phyloP scores from a whole-genome alignment of 2,797 vertebrate species.

The Paedocypris micromegethes region DNA sequence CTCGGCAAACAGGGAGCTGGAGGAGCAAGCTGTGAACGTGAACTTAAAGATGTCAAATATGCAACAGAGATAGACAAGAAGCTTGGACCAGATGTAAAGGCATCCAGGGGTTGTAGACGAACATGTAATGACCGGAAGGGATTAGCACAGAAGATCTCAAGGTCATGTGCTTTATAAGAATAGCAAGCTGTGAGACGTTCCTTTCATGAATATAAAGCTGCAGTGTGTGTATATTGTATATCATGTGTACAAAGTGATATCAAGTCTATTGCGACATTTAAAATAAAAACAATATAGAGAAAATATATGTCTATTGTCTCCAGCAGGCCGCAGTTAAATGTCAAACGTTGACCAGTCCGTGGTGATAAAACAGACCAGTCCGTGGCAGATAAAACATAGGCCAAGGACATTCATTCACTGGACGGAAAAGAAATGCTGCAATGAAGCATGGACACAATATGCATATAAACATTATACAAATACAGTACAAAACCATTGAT shows the following conservation, averaged over 20 bases:
- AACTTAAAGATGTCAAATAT: conserved; percentile 33
- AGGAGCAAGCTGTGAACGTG: conserved; percentile 21
- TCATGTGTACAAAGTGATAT: neutral
- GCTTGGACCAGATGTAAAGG: conserved; percentile 16
- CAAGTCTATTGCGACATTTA: neutral
- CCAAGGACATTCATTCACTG: no score
- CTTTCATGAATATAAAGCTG: neutral
- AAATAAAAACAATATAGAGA: no score
- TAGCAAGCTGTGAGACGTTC: conserved; percentile 4
- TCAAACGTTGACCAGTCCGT: no score
- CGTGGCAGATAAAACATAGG: no score
- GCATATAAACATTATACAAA: no score
- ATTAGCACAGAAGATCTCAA: conserved; percentile 21
- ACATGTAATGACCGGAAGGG: conserved; percentile 27
- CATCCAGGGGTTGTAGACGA: conserved; percentile 12
- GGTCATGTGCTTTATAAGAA: conserved; percentile 7
- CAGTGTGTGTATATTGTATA: no score
- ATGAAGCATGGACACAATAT: no score
- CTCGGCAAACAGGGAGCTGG: conserved; percentile 35
- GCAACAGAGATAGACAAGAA: conserved; percentile 32
- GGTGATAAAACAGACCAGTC: no score
- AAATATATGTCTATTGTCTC: no score
- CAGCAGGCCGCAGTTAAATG: no score
- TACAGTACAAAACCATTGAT: no score
- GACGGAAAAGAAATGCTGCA: no score